Evolutionary conservation across 2,888 invertebrate genomes (phyloP).

Genomic region (Cataglyphis cursor): DNA sequence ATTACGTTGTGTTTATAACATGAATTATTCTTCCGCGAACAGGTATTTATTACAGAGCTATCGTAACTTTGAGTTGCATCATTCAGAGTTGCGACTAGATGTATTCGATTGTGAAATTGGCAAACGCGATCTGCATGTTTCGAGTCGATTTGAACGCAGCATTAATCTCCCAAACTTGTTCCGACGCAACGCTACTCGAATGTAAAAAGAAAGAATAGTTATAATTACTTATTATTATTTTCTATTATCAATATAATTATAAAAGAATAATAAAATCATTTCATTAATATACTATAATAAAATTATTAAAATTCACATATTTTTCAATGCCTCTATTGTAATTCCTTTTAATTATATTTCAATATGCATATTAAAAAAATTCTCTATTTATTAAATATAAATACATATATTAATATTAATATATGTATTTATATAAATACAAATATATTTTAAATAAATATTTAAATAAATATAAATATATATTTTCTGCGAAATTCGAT

Average conservation of each 20-base stretch:
- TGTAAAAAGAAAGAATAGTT: constrained; percentile 18
- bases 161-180: constrained; percentile 23
- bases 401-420: too few species aligned
- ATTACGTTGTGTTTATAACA: not conserved
- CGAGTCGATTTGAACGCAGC: constrained; percentile 6
- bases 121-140: constrained; percentile 32
- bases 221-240: not conserved
- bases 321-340: not conserved
- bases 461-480: not conserved
- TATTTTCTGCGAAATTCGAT: not conserved
- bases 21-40: not conserved
- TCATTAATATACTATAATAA: not conserved
- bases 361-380: not conserved
- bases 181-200: not conserved
- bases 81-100: not conserved
- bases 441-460: too few species aligned
- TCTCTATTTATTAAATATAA: not conserved
- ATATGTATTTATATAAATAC: not conserved
- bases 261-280: not conserved
- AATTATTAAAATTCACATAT: not conserved
- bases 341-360: not conserved
- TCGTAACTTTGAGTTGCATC: constrained; percentile 14
- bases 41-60: not conserved
- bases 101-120: constrained; percentile 43
- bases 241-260: not conserved